phyloP scores from a whole-genome alignment of 2,888 invertebrate genomes.

The Tubulanus polymorphus region DNA sequence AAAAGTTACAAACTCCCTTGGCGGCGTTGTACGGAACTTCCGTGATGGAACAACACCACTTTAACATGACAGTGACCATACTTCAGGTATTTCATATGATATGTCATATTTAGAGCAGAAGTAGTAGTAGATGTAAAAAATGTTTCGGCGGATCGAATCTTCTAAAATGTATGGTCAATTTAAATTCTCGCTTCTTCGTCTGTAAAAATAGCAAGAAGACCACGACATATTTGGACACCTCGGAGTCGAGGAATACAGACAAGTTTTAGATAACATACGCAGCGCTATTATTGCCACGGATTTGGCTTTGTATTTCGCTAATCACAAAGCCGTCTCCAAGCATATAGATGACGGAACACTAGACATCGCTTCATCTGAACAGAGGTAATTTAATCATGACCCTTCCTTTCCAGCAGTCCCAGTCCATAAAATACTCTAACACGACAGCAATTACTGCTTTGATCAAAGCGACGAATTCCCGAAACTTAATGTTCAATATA shows the following conservation, averaged over 20 bases:
- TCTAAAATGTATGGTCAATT: no score
- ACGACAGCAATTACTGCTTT: no score
- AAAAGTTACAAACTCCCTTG: constrained; percentile 30
- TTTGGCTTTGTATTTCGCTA: constrained; percentile 29
- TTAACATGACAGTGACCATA: constrained; percentile 32
- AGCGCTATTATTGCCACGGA: constrained; percentile 35
- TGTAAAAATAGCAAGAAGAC: constrained; percentile 24
- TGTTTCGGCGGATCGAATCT: no score
- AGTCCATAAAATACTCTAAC: no score
- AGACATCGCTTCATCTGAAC: constrained; percentile 14
- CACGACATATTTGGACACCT: constrained; percentile 33
- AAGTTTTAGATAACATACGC: constrained; percentile 26
- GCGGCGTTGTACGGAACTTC: constrained; percentile 35
- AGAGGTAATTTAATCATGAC: constrained; percentile 5
- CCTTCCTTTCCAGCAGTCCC: no score
- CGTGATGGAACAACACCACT: constrained; percentile 42
- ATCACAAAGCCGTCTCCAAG: constrained; percentile 22
- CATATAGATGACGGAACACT: constrained; percentile 21
- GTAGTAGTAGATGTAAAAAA: no score
- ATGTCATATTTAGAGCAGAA: no score
- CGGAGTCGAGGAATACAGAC: constrained; percentile 25
- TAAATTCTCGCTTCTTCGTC: no score
- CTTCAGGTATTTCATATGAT: constrained; percentile 19
- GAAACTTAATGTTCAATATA: no score
- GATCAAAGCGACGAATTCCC: no score